phyloP scores from a whole-genome alignment of 2,888 invertebrate genomes.

The Platycheirus albimanus region DNA sequence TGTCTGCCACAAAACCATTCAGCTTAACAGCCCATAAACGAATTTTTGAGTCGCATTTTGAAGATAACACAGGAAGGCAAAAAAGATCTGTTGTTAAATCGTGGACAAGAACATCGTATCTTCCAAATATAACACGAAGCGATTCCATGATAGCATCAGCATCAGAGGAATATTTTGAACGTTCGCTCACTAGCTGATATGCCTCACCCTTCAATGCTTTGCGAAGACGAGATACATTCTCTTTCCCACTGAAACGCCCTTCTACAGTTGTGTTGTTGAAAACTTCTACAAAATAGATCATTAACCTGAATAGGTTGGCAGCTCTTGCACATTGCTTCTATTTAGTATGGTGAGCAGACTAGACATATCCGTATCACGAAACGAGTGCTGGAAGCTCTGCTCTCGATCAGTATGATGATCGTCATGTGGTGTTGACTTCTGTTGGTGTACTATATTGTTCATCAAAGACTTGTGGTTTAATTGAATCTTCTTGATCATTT shows the following conservation, averaged over 20 bases:
- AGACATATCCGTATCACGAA: conserved; percentile 3
- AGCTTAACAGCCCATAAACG: too few species aligned
- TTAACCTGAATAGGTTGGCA: conserved; percentile 17
- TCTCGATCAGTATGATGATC: neutral
- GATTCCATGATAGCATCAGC: too few species aligned
- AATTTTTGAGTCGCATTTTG: too few species aligned
- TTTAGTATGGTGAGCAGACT: conserved; percentile 12
- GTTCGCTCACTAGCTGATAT: too few species aligned
- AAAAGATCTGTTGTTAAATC: too few species aligned
- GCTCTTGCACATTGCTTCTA: conserved; percentile 28
- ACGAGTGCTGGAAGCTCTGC: neutral
- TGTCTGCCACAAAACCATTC: too few species aligned
- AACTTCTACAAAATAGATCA: conserved; percentile 21
- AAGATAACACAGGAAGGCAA: too few species aligned
- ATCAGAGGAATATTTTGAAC: too few species aligned
- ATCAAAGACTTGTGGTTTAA: conserved; percentile 14
- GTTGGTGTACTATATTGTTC: neutral
- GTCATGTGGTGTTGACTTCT: neutral
- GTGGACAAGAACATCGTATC: too few species aligned
- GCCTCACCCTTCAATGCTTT: conserved; percentile 17
- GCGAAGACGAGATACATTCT: conserved; percentile 16
- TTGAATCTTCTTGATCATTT: conserved; percentile 24
- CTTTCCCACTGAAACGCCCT: conserved; percentile 10
- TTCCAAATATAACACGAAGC: too few species aligned
- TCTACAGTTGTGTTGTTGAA: neutral